These are phyloP conservation scores for Epizoanthus ramosus DNA, from an alignment of 92 coral and sea anemone genomes.

Conservation along the genomic window DNA sequence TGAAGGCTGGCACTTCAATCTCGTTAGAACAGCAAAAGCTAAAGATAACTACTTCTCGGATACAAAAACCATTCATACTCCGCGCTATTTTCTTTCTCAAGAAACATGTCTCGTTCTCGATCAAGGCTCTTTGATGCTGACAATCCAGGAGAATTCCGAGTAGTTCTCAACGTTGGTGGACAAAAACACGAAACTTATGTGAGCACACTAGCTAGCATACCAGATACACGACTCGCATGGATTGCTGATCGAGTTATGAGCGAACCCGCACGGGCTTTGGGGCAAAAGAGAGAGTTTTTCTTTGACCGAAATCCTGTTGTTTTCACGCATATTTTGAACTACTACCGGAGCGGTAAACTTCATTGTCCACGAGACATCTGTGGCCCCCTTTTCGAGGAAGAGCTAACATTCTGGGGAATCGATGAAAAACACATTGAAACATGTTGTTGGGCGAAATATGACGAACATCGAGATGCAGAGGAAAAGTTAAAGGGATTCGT, in stretches of 20 bases:
- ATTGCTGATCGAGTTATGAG: constrained; percentile 85
- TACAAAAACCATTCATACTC: not conserved
- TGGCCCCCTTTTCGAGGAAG: constrained; percentile 97
- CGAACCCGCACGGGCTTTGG: constrained; percentile 77
- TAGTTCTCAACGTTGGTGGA: constrained; percentile 93
- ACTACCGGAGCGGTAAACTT: constrained; percentile 93
- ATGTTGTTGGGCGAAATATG: constrained; percentile 98
- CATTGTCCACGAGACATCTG: constrained; percentile 98
- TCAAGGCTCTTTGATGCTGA: constrained; percentile 86
- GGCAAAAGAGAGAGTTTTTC: constrained; percentile 88
- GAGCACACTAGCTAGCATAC: constrained; percentile 86
- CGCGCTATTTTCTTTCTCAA: not conserved
- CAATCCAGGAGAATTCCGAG: constrained; percentile 87
- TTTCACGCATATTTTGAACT: constrained; percentile 93
- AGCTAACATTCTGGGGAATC: constrained; percentile 93
- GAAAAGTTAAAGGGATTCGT: constrained; percentile 93
- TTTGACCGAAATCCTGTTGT: constrained; percentile 95
- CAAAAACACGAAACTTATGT: constrained; percentile 96
- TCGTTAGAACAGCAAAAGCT: not conserved
- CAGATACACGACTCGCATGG: constrained; percentile 97
- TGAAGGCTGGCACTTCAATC: constrained; percentile 5
- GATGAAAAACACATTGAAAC: constrained; percentile 96
- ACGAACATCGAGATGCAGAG: constrained; percentile 96
- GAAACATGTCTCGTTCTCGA: constrained; percentile 82
- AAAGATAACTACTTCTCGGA: not conserved